These are phyloP conservation scores for Nansenia antarctica DNA, from an alignment of 2,113 vertebrate genomes.

Conservation along the genomic window DNA sequence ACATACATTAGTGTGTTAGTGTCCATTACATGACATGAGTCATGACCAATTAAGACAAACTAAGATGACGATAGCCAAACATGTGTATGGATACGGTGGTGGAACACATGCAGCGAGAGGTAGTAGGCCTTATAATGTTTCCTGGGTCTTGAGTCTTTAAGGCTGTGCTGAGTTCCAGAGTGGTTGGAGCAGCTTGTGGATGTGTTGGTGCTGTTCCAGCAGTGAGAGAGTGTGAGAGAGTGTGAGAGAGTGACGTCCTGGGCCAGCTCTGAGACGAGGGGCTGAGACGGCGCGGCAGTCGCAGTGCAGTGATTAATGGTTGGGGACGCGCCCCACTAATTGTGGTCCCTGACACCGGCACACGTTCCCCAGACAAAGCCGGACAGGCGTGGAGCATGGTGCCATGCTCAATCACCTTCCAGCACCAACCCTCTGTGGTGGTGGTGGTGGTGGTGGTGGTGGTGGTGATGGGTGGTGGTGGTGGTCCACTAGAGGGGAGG, in stretches of 20 bases:
- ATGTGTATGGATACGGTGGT: too few species aligned
- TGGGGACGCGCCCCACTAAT: constrained; percentile 73
- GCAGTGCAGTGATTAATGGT: constrained; percentile 72
- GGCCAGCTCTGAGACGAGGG: not conserved
- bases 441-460: not conserved
- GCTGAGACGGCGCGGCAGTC: not conserved
- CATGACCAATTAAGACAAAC: too few species aligned
- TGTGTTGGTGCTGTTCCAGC: constrained; percentile 41
- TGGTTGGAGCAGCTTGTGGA: not conserved
- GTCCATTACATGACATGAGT: too few species aligned
- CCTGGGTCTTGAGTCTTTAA: too few species aligned
- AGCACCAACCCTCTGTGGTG: constrained; percentile 39
- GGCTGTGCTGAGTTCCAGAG: too few species aligned
- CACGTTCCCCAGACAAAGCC: constrained; percentile 71
- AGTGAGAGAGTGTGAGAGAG: not conserved
- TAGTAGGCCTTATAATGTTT: too few species aligned
- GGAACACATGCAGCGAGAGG: too few species aligned
- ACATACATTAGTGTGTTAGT: too few species aligned
- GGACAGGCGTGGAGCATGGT: constrained; percentile 66
- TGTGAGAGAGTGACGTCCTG: not conserved
- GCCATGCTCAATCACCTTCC: constrained; percentile 71
- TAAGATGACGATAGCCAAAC: too few species aligned
- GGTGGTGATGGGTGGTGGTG: too few species aligned
- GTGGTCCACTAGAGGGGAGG: constrained; percentile 2
- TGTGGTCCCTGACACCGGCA: constrained; percentile 73